Percentiles rank a stretch among this genome's conserved stretches.
phyloP scores from a whole-genome alignment of 2,888 invertebrate genomes.

The Folsomia candida region DNA sequence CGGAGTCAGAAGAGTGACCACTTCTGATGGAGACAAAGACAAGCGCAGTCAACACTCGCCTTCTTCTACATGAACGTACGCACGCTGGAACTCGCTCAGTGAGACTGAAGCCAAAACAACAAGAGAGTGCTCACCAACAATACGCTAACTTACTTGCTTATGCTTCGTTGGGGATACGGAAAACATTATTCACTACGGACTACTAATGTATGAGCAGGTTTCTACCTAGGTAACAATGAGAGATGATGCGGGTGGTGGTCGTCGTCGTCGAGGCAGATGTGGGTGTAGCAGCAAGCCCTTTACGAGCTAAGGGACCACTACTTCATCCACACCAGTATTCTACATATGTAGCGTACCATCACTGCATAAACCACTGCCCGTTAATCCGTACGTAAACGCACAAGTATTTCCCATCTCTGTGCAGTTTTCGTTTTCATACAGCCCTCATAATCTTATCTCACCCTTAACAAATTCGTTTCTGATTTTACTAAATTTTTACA shows the following conservation, averaged over 20 bases:
- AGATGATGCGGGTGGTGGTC: slow-evolving; percentile 1
- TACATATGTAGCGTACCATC: too few relatives aligned
- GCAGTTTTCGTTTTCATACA: too few relatives aligned
- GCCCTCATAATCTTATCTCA: too few relatives aligned
- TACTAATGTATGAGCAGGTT: neutral
- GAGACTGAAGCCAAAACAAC: neutral
- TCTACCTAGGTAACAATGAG: neutral
- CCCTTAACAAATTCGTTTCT: too few relatives aligned
- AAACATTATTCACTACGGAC: neutral
- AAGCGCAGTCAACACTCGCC: neutral
- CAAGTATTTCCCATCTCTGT: too few relatives aligned
- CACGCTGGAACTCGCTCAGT: neutral
- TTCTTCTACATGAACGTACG: neutral
- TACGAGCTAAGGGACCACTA: slow-evolving; percentile 11
- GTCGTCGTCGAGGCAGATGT: slow-evolving; percentile 42
- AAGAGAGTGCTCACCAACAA: slow-evolving; percentile 5
- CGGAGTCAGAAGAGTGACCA: neutral
- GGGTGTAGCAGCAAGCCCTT: too few relatives aligned
- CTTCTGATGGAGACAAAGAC: neutral
- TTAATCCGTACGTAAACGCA: too few relatives aligned
- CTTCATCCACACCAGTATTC: too few relatives aligned
- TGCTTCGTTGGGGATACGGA: slow-evolving; percentile 13
- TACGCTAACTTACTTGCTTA: too few relatives aligned
- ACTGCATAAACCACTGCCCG: too few relatives aligned
- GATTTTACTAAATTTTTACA: too few relatives aligned